A percentile compares a stretch with the other conserved stretches of the same genome.
Conservation (phyloP, 2,113 vertebrate genomes). For the Dendropsophus ebraccatus region DNA sequence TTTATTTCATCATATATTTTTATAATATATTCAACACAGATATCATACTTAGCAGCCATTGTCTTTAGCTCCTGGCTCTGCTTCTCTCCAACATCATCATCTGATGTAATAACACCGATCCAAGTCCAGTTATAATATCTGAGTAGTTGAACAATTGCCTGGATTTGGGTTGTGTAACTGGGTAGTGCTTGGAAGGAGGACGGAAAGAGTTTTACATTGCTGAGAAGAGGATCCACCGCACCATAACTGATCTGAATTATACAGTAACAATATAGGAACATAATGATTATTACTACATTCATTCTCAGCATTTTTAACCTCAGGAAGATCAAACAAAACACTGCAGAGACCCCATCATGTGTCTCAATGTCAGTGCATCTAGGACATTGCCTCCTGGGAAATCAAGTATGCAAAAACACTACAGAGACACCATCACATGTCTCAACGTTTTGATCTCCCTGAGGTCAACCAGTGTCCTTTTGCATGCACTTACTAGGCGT, state of each 20-base stretch:
- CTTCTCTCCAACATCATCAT: slow-evolving; percentile 16
- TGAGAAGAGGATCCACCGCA: not conserved
- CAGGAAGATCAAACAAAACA: too few relatives aligned
- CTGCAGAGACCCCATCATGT: too few relatives aligned
- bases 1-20: not conserved
- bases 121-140: slow-evolving; percentile 32
- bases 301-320: too few relatives aligned
- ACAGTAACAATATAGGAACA: not conserved
- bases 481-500: too few relatives aligned
- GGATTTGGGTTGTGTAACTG: not conserved
- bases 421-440: too few relatives aligned
- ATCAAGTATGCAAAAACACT: too few relatives aligned
- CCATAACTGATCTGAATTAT: slow-evolving; percentile 31
- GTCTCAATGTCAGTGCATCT: too few relatives aligned
- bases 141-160: not conserved
- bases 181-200: not conserved
- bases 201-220: too few relatives aligned
- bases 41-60: not conserved
- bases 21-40: slow-evolving; percentile 30
- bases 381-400: too few relatives aligned
- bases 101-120: slow-evolving; percentile 31
- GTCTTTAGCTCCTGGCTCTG: not conserved
- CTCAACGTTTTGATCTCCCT: too few relatives aligned
- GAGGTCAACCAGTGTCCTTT: too few relatives aligned
- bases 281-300: too few relatives aligned